phyloP scores from a whole-genome alignment of 1,140 invertebrate genomes.

The Augochlora pura region DNA sequence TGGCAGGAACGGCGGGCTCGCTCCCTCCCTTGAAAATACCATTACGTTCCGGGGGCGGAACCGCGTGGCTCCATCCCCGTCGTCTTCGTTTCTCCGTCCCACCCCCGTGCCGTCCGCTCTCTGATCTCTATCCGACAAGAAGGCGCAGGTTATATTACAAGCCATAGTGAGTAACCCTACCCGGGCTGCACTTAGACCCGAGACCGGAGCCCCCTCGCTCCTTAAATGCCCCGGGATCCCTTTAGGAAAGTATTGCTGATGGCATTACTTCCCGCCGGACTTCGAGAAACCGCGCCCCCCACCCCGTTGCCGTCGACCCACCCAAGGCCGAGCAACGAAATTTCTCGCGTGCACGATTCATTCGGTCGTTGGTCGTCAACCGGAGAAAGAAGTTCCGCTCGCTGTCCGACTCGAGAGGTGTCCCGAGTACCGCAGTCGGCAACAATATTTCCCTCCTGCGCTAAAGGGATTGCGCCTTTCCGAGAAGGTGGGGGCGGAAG shows the following conservation, averaged over 20 bases:
- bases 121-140: conserved; percentile 22
- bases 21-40: conserved; percentile 60
- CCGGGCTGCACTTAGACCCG: conserved; percentile 64
- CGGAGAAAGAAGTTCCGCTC: conserved; percentile 35
- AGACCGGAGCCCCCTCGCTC: conserved; percentile 29
- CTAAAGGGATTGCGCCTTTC: conserved; percentile 40
- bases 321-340: too few species aligned
- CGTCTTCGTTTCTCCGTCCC: conserved; percentile 20
- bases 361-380: conserved; percentile 55
- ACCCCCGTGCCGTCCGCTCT: neutral
- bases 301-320: too few species aligned
- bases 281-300: conserved; percentile 8
- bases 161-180: conserved; percentile 68
- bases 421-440: conserved; percentile 33
- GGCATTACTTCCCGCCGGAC: conserved; percentile 58
- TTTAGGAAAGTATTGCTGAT: conserved; percentile 68
- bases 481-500: neutral
- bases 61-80: neutral
- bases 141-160: conserved; percentile 66
- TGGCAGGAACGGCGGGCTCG: conserved; percentile 23
- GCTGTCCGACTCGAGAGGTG: conserved; percentile 31
- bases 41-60: conserved; percentile 53
- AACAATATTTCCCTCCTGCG: conserved; percentile 31
- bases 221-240: conserved; percentile 58
- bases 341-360: conserved; percentile 29